phyloP scores from a whole-genome alignment of 1,140 invertebrate species.

The Spodoptera frugiperda region DNA sequence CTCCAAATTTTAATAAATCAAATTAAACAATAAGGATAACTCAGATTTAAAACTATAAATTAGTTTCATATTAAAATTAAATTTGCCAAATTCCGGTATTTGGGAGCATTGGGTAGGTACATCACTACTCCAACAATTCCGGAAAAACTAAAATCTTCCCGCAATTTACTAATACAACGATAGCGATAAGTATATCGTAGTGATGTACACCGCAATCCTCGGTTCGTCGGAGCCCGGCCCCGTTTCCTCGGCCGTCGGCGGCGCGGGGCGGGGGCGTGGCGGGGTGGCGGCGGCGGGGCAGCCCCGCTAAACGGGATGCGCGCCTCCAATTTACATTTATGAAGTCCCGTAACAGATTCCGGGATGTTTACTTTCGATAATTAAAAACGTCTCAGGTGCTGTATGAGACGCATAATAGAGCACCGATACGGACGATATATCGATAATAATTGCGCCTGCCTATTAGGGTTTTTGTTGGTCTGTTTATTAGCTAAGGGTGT shows the following conservation, averaged over 20 bases:
- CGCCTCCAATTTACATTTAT: slow-evolving; percentile 85
- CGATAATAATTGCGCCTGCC: not conserved
- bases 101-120: not conserved
- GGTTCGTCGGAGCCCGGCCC: slow-evolving; percentile 54
- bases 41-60: too few species aligned
- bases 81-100: too few species aligned
- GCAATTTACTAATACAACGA: slow-evolving; percentile 46
- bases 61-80: too few species aligned
- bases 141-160: slow-evolving; percentile 40
- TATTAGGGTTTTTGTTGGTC: slow-evolving; percentile 16
- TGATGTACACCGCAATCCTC: slow-evolving; percentile 53
- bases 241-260: slow-evolving; percentile 47
- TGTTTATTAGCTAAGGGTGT: not conserved
- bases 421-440: slow-evolving; percentile 26
- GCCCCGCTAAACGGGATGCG: slow-evolving; percentile 75
- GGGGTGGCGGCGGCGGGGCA: slow-evolving; percentile 43
- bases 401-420: slow-evolving; percentile 28
- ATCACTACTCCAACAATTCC: slow-evolving; percentile 30
- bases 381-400: slow-evolving; percentile 78
- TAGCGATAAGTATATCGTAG: slow-evolving; percentile 50
- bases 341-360: slow-evolving; percentile 82
- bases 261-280: slow-evolving; percentile 47
- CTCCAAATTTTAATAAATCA: too few species aligned
- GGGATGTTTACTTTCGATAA: slow-evolving; percentile 83
- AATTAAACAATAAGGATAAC: too few species aligned